Evolutionary conservation across 2,888 invertebrate species (phyloP), one percentile per base, ranked within the genome.

Genomic region (Drosophila fungiperda): DNA sequence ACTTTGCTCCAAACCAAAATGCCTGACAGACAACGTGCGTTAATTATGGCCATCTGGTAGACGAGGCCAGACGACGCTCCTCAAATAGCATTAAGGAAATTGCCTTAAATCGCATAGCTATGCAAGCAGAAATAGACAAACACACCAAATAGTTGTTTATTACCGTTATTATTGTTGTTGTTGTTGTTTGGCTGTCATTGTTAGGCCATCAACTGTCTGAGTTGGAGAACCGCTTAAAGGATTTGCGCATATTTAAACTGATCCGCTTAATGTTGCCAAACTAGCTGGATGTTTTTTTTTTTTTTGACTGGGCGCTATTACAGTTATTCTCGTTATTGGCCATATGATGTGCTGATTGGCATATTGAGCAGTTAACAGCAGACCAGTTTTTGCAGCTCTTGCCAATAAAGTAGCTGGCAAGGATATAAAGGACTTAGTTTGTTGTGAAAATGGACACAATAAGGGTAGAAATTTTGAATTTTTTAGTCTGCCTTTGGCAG

Each of bases 31-130:
- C 84, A 86, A 82, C 87, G 89, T 89, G 89, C 86, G 83, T 89
- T 87, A 87, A 87, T 87, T 87, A 89, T 87, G 78, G 84, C 86
- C 89, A 89, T 87, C 81, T 84, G 81, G 52, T 55, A 70, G 82
- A 83, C 69, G 68, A 64, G 53, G 50, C 78, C 76, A 78, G 78
- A 78, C 78, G 78, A 78, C 78, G 72, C 78, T 80, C 60, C 80
- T 65, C 78, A 82, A 85, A 87, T 82, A 80, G 86, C 86, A 87
- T 87, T 86, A 87, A 80, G 89, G 78, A 87, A 87, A 87, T 87
- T 89, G 86, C 80, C 89, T 76, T 52, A 73, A 80, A 83, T 77
- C 82, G 69, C 87, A 85, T 86, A 88, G 81, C 84, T 89, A 78
- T 71, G 74, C 67, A 76, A 52, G 20, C 36, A 17, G 17, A 40